Conservation (phyloP, 2,113 vertebrate species). For the Gorsachius goisagi region DNA sequence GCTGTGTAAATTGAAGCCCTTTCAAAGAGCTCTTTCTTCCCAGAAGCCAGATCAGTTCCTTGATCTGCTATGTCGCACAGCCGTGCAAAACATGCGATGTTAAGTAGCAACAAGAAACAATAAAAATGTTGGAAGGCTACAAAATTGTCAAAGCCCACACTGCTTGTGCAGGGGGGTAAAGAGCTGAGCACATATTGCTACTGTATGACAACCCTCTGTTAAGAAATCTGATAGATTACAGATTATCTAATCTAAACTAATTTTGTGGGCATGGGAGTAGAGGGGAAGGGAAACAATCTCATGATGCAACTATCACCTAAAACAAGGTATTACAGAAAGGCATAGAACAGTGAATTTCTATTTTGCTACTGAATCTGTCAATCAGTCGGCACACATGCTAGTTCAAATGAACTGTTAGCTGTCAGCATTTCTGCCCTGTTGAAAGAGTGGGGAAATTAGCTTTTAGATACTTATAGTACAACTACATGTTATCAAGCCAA, state of each 20-base stretch:
- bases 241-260: neutral
- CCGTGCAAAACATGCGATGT: neutral
- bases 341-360: neutral
- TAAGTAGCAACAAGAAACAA: neutral
- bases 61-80: neutral
- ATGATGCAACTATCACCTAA: neutral
- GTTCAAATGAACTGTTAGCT: neutral
- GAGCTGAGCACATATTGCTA: neutral
- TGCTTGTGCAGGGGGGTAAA: accelerated
- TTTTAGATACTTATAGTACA: neutral
- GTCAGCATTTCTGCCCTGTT: neutral
- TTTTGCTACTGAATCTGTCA: neutral
- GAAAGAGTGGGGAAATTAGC: slow-evolving; percentile 6
- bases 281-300: neutral
- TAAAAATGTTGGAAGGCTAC: neutral
- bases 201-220: neutral
- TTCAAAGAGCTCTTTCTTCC: neutral
- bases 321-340: neutral
- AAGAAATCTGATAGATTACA: neutral
- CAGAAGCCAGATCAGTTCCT: neutral
- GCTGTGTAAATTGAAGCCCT: neutral
- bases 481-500: slow-evolving; percentile 47
- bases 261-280: neutral
- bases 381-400: accelerated
- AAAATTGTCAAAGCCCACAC: neutral